Evolutionary conservation across 2,888 invertebrate genomes (phyloP).

Genomic region (Drosophila pullipes): DNA sequence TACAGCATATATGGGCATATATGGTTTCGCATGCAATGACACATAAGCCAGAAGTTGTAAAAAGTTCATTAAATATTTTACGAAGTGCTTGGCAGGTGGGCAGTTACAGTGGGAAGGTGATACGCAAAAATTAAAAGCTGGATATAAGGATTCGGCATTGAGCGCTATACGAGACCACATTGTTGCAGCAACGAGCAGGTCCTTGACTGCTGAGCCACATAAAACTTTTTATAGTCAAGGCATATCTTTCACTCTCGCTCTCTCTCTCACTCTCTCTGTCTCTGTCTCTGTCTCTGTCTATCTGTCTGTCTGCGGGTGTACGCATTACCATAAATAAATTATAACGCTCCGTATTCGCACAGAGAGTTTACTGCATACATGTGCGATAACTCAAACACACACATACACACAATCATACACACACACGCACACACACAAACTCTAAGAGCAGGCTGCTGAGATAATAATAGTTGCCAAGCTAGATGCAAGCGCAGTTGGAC

Average conservation of each 20-base stretch:
- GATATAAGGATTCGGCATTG: constrained; percentile 72
- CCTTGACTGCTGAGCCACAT: constrained; percentile 47
- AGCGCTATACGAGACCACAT: constrained; percentile 66
- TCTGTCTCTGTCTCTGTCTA: neutral
- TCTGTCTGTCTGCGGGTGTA: constrained; percentile 41
- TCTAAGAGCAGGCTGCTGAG: constrained; percentile 61
- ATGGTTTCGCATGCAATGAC: constrained; percentile 12
- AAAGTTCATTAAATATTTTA: constrained; percentile 77
- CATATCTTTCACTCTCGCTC: constrained; percentile 8
- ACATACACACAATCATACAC: constrained; percentile 25
- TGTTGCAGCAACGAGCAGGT: constrained; percentile 41
- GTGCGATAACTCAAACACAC: constrained; percentile 67
- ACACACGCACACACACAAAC: constrained; percentile 31
- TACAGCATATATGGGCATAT: neutral
- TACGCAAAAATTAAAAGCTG: constrained; percentile 74
- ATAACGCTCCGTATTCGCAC: constrained; percentile 74
- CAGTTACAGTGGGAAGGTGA: constrained; percentile 56
- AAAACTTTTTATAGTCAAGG: constrained; percentile 68
- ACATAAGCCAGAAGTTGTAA: constrained; percentile 53
- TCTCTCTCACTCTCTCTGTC: neutral
- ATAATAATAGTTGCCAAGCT: constrained; percentile 76
- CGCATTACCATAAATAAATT: constrained; percentile 81
- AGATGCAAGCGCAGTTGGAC: constrained; percentile 43
- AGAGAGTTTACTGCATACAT: constrained; percentile 76
- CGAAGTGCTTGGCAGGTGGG: constrained; percentile 54